Conservation (phyloP, 2,888 invertebrate genomes). For the Diadegma fenestrale region DNA sequence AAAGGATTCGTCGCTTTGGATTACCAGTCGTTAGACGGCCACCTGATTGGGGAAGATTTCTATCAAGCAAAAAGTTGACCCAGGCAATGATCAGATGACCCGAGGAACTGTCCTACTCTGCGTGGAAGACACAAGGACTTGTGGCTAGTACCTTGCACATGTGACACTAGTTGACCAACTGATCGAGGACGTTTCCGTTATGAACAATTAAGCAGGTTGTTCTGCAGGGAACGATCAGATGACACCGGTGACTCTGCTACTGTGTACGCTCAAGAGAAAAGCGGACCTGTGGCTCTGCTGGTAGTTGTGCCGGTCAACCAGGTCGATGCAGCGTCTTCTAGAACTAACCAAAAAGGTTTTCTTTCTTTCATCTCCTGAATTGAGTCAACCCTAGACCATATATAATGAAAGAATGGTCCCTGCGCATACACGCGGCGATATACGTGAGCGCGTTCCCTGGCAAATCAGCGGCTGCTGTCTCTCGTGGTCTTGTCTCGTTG, state of each 20-base stretch:
- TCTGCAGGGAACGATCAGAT: neutral
- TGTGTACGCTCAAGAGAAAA: neutral
- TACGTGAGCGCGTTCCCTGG: conserved; percentile 74
- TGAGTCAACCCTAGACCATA: conserved; percentile 25
- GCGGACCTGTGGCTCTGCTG: neutral
- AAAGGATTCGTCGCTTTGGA: neutral
- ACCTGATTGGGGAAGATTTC: neutral
- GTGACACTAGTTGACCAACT: neutral
- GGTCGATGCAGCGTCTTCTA: conserved; percentile 22
- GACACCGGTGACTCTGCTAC: neutral
- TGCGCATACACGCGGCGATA: conserved; percentile 44
- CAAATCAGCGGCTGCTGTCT: conserved; percentile 80
- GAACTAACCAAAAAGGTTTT: conserved; percentile 13
- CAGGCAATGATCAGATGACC: conserved; percentile 3
- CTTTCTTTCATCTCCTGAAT: conserved; percentile 12
- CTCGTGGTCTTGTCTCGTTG: conserved; percentile 75
- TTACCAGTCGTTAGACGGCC: neutral
- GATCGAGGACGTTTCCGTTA: neutral
- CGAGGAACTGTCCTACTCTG: neutral
- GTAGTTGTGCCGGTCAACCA: conserved; percentile 2
- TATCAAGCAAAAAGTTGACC: neutral
- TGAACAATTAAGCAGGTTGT: neutral
- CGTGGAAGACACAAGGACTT: neutral
- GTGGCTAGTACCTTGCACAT: neutral
- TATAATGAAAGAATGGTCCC: conserved; percentile 53